Conservation (phyloP, 2,797 vertebrate species). For the Hipposideros larvatus region DNA sequence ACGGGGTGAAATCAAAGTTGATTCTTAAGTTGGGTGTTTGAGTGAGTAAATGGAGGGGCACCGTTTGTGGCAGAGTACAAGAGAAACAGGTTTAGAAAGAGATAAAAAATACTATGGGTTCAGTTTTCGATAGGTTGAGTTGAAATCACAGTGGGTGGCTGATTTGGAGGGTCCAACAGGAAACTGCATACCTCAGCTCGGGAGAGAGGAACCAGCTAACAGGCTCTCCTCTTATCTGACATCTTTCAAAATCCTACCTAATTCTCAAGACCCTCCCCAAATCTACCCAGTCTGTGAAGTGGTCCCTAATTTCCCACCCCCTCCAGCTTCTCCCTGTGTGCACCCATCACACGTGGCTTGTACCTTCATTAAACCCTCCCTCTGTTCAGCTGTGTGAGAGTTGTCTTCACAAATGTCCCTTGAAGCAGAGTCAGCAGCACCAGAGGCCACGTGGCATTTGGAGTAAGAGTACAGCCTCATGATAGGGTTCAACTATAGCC, state of each 20-base stretch:
- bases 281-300: not conserved
- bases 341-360: not conserved
- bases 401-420: not conserved
- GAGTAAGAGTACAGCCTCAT: not conserved
- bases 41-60: not conserved
- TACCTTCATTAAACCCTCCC: not conserved
- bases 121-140: not conserved
- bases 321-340: not conserved
- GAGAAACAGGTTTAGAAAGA: not conserved
- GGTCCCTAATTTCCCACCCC: not conserved
- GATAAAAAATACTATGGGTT: not conserved
- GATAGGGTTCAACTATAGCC: not conserved
- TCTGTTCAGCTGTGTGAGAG: not conserved
- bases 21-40: not conserved
- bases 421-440: not conserved
- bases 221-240: not conserved
- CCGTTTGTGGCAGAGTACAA: not conserved
- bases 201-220: not conserved
- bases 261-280: not conserved
- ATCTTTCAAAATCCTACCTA: not conserved
- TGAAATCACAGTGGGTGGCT: not conserved
- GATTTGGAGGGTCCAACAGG: not conserved
- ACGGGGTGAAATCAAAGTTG: not conserved
- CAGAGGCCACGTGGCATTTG: no score
- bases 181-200: not conserved